Evolutionary conservation across 2,113 vertebrate genomes (phyloP).

Genomic region (Grallaria varia): DNA sequence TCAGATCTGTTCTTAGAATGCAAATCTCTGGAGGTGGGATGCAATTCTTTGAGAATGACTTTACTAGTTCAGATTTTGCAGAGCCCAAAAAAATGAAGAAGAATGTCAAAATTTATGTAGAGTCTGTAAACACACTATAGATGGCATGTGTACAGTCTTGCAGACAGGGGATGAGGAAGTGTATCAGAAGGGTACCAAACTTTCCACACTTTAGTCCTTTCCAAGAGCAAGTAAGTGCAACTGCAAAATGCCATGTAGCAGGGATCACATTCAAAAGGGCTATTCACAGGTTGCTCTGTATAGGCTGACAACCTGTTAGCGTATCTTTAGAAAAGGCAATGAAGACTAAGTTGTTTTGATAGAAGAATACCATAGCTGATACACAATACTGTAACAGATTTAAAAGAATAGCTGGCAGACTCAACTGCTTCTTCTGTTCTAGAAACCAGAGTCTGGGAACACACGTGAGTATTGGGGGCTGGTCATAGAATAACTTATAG

Average conservation of each 20-base stretch:
- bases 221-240: background rate
- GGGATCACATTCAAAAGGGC: background rate
- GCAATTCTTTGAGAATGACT: background rate
- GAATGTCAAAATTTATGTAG: background rate
- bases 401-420: background rate
- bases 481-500: background rate
- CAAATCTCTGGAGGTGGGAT: background rate
- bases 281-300: background rate
- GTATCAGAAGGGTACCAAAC: background rate
- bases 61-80: background rate
- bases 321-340: background rate
- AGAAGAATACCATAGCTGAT: background rate
- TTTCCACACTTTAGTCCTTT: background rate
- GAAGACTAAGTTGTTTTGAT: background rate
- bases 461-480: fast-evolving
- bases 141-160: background rate
- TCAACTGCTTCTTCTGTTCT: background rate
- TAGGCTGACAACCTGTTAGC: background rate
- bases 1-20: background rate
- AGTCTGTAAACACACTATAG: background rate
- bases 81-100: background rate
- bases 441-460: background rate
- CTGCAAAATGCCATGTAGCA: background rate
- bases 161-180: background rate
- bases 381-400: background rate